Evolutionary conservation across 2,888 invertebrate species (phyloP), one percentile per base, ranked within the genome.

Genomic region (Caenorhabditis sp.): DNA sequence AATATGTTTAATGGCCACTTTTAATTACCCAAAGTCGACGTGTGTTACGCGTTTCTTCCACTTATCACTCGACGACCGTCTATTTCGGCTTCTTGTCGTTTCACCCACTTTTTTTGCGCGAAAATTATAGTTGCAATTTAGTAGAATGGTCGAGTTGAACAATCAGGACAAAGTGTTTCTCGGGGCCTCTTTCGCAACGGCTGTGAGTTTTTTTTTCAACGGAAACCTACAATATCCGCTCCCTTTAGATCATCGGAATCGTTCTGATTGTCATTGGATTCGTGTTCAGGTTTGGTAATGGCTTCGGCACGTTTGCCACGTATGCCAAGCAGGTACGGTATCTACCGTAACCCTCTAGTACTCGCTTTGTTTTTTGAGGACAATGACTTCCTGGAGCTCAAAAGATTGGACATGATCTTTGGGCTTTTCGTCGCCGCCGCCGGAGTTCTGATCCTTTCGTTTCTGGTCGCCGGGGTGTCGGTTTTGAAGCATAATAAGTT

Each of bases 331-430:
- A 71, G 66, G 77, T 77, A 48, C 52, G 48, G 17, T 30, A 62
- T 35, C 8, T 22, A 35, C 27, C 7, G n/a, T 37, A 13, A 27
- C n/a, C n/a, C n/a, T n/a, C n/a, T n/a, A n/a, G n/a, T n/a, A n/a
- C n/a, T n/a, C n/a, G n/a, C n/a, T n/a, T n/a, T n/a, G n/a, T n/a
- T n/a, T 7, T 52, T 72, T 37, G 35, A 78, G 66, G 78, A 81
- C 48, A 71, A 80, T 45, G 81, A 81, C 55, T 81, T 81, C 32
- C 71, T 81, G n/a, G 78, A 81, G 39, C 48, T 81, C 43, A 72
- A 74, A 24, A 48, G 79, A 15, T 45, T 81, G 27, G 79, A 81
- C 52, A 79, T 81, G 70, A 76, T 81, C 17, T 81, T 81, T 39
- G 79, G 79, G 27, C 41, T 81, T 26, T 81, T 79, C 59, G 72